A percentile compares a stretch with the other conserved stretches of the same genome.
These are phyloP conservation scores for Nannoperca obscura DNA, from an alignment of 2,797 vertebrate species.

Conservation along the genomic window DNA sequence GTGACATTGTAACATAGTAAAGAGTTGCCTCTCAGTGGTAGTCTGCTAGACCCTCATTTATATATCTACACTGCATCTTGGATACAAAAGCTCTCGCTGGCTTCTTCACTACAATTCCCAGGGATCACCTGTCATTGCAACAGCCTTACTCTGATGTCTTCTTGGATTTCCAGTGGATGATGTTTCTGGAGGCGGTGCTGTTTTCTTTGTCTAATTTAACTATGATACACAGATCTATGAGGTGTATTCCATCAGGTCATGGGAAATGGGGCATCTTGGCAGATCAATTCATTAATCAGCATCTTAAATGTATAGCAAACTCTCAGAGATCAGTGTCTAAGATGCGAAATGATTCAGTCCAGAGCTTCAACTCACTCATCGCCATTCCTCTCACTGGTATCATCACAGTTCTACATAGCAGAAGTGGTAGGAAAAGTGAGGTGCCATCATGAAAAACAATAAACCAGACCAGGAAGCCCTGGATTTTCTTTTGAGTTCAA, in stretches of 20 bases:
- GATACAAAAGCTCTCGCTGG: background rate
- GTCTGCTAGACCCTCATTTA: background rate
- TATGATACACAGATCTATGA: slow-evolving; percentile 22
- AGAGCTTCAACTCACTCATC: slow-evolving; percentile 52
- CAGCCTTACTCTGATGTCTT: background rate
- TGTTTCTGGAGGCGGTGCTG: background rate
- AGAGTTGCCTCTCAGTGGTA: background rate
- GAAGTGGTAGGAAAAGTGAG: background rate
- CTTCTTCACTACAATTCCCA: background rate
- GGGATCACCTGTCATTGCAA: background rate
- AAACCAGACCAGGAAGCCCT: slow-evolving; percentile 24
- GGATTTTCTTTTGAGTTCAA: background rate
- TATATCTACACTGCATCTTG: background rate
- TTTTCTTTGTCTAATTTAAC: slow-evolving; percentile 7
- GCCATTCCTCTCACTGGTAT: slow-evolving; percentile 20
- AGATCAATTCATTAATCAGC: slow-evolving; percentile 39
- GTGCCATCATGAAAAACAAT: slow-evolving; percentile 23
- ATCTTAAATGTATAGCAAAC: background rate
- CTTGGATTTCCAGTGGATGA: background rate
- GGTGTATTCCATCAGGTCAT: slow-evolving; percentile 17
- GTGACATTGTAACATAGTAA: slow-evolving; percentile 20
- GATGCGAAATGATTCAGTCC: slow-evolving; percentile 41
- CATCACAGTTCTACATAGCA: slow-evolving; percentile 8
- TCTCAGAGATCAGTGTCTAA: slow-evolving; percentile 18
- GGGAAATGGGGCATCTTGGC: slow-evolving; percentile 29